Evolutionary conservation across 2,797 vertebrate genomes (phyloP).

Genomic region (Buphagus erythrorhynchus): DNA sequence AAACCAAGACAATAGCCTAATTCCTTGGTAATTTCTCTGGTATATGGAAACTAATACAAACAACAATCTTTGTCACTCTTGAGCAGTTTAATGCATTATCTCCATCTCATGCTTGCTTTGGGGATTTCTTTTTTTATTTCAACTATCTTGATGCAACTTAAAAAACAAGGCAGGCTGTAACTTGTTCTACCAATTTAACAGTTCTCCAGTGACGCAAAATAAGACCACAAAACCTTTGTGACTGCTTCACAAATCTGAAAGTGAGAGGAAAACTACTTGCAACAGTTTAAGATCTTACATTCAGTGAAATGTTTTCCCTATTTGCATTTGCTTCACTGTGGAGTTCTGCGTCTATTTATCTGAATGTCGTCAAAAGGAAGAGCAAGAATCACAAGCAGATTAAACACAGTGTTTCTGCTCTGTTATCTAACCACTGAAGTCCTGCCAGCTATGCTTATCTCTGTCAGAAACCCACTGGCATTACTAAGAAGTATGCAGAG

Average conservation of each 20-base stretch:
- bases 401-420: background rate
- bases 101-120: background rate
- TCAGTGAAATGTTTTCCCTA: background rate
- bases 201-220: background rate
- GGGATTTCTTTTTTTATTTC: background rate
- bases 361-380: background rate
- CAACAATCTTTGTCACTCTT: background rate
- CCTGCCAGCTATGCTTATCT: conserved; percentile 23
- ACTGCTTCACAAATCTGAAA: background rate
- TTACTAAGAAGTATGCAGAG: background rate
- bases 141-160: background rate
- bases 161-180: background rate
- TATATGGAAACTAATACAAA: background rate
- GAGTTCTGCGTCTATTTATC: background rate
- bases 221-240: background rate
- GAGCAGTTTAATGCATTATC: background rate
- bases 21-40: background rate
- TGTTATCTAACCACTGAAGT: conserved; percentile 26
- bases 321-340: background rate
- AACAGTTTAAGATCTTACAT: background rate
- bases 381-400: background rate
- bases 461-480: background rate
- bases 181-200: background rate
- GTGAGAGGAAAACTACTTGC: background rate
- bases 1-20: too few species aligned